Base-by-base conservation (phyloP, 2,797 vertebrate species). In the Psittacula echo region DNA sequence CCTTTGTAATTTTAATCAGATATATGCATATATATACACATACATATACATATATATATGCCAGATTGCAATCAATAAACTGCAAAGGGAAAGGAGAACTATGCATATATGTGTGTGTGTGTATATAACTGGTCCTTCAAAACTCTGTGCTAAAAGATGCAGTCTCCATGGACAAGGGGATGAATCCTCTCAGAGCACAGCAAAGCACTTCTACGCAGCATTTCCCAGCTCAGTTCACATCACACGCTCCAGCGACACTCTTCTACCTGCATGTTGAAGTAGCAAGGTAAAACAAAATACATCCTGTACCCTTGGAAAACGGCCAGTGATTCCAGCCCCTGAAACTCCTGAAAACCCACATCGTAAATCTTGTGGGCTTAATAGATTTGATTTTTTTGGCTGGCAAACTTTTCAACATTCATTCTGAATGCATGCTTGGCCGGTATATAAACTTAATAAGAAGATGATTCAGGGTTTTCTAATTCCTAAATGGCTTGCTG, bases 181-280 rank as follows among this genome's bases (percentile, higher is more conserved):
- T n/a, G 65, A 65, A 65, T 24, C 44, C 27, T 77, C 32, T 47
- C 3, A 0, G 22, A n/a, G 24, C 32, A 0, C 27, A n/a, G 24
- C 32, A 14, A 22, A 26, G 37, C n/a, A 16, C 42, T 51, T 71
- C 73, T 48, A 54, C 10, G 41, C 32, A 80, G 41, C 82, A 95
- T 80, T 92, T 94, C 93, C 85, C 94, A 87, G 70, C 75, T 85
- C 70, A 30, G 65, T 86, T 88, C 78, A n/a, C 79, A 32, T 54
- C 30, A 11, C 72, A 1, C 60, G 72, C 86, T 44, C 83, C 37
- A 1, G 21, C 13, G 9, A 75, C 47, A 51, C 70, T 78, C 94
- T 93, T 93, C 94, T 90, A 94, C 82, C 86, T 29, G 83, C 85
- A 85, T 71, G 29, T 80, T 74, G 65, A 70, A 58, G 83, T 13